These are phyloP conservation scores for Bugula neritina DNA, from an alignment of 2,888 invertebrate genomes.

Conservation along the genomic window DNA sequence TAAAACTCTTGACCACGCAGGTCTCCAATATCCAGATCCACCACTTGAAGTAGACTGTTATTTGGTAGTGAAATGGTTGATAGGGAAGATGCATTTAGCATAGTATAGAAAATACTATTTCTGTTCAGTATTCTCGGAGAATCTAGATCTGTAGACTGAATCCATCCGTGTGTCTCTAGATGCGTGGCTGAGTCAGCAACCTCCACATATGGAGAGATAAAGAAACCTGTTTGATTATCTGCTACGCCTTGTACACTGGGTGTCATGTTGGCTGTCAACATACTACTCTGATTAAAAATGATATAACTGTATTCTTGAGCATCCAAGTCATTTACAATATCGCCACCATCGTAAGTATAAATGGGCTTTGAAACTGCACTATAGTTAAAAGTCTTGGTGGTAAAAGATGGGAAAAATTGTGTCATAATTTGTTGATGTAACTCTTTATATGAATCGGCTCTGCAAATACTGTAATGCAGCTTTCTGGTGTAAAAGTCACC, in stretches of 20 bases:
- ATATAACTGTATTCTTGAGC: not conserved
- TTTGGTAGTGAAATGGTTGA: not conserved
- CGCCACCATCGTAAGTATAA: not conserved
- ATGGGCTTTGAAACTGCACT: not conserved
- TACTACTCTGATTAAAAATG: not conserved
- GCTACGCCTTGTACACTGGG: not conserved
- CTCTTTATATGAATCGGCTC: not conserved
- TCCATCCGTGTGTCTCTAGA: not conserved
- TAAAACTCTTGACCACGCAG: slow-evolving; percentile 7
- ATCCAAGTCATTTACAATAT: not conserved
- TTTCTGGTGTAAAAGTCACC: not conserved
- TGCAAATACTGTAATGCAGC: not conserved
- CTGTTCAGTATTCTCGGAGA: not conserved
- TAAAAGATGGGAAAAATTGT: not conserved
- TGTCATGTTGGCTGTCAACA: not conserved
- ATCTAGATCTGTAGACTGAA: not conserved
- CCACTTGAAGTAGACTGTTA: not conserved
- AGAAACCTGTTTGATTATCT: not conserved
- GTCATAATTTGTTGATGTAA: not conserved
- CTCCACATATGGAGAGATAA: not conserved
- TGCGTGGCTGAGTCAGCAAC: not conserved
- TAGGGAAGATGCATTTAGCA: not conserved
- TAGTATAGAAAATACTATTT: not conserved
- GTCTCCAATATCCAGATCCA: not conserved
- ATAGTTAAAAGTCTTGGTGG: not conserved